phyloP scores from a whole-genome alignment of 2,888 invertebrate species.

The Alitta virens region DNA sequence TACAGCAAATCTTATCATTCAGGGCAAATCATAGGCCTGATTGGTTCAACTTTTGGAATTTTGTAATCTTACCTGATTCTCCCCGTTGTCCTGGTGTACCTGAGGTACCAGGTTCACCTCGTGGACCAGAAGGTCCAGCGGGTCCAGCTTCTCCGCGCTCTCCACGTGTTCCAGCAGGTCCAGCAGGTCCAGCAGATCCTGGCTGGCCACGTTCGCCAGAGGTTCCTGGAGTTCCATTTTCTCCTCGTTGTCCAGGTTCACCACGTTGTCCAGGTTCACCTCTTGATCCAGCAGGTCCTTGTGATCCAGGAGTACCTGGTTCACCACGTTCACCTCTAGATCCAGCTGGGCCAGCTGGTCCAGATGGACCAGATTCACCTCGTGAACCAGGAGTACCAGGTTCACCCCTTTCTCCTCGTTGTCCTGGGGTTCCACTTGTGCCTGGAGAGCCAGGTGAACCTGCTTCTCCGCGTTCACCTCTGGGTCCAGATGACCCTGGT shows the following conservation, averaged over 20 bases:
- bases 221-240: constrained; percentile 22
- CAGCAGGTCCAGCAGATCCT: constrained; percentile 18
- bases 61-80: neutral
- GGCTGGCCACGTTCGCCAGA: constrained; percentile 20
- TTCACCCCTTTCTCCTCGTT: constrained; percentile 9
- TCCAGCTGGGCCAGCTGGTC: constrained; percentile 18
- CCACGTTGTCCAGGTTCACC: constrained; percentile 60
- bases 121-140: constrained; percentile 4
- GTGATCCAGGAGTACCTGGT: constrained; percentile 14
- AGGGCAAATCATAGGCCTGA: neutral
- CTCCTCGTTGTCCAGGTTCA: constrained; percentile 52
- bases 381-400: constrained; percentile 4
- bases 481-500: constrained; percentile 11
- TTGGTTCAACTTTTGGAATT: neutral
- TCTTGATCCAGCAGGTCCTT: constrained; percentile 8
- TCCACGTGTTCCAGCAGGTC: constrained; percentile 36
- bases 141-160: constrained; percentile 33
- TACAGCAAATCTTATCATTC: no score
- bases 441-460: constrained; percentile 19
- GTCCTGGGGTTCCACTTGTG: constrained; percentile 10
- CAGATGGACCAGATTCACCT: constrained; percentile 3
- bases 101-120: constrained; percentile 2
- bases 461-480: constrained; percentile 39
- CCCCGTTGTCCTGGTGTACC: constrained; percentile 3
- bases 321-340: constrained; percentile 7